These are phyloP conservation scores for Agrotis clavis DNA, from an alignment of 2,888 invertebrate species.

Conservation along the genomic window DNA sequence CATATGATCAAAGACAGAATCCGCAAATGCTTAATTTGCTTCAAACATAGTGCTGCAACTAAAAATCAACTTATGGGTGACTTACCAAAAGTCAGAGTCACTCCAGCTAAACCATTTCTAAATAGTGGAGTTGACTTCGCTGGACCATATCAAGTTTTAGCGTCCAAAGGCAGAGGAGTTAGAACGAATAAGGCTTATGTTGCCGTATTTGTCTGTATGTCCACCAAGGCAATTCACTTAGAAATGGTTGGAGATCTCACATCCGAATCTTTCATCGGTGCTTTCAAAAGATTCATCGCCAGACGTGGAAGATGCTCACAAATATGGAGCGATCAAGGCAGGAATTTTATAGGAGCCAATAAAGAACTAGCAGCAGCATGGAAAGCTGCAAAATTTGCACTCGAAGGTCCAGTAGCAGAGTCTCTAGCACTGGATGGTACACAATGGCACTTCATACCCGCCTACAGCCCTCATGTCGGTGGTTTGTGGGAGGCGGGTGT, in stretches of 20 bases:
- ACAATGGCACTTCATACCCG: slow-evolving; percentile 24
- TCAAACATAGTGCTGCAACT: slow-evolving; percentile 5
- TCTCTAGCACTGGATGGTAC: slow-evolving; percentile 22
- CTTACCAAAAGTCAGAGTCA: slow-evolving; percentile 25
- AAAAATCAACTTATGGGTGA: slow-evolving; percentile 26
- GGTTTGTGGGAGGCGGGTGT: slow-evolving; percentile 20
- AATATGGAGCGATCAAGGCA: slow-evolving; percentile 25
- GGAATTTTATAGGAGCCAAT: slow-evolving; percentile 26
- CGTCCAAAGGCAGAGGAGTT: slow-evolving; percentile 18
- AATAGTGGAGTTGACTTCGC: slow-evolving; percentile 24
- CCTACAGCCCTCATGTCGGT: slow-evolving; percentile 26
- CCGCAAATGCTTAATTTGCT: slow-evolving; percentile 18
- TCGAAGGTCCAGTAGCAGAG: slow-evolving; percentile 9
- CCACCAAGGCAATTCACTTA: slow-evolving; percentile 20
- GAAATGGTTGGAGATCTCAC: slow-evolving; percentile 26
- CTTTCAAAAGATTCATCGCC: slow-evolving; percentile 24
- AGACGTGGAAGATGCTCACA: slow-evolving; percentile 26
- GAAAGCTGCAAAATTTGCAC: slow-evolving; percentile 6
- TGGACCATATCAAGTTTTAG: slow-evolving; percentile 12
- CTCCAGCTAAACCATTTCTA: slow-evolving; percentile 13
- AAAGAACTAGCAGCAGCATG: slow-evolving; percentile 10
- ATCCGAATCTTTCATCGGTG: slow-evolving; percentile 18
- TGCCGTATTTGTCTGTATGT: slow-evolving; percentile 20
- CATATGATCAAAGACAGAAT: not conserved
- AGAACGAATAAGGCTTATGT: slow-evolving; percentile 19